Evolutionary conservation across 2,113 vertebrate species (phyloP).

Genomic region (Thamnaconus septentrionalis): DNA sequence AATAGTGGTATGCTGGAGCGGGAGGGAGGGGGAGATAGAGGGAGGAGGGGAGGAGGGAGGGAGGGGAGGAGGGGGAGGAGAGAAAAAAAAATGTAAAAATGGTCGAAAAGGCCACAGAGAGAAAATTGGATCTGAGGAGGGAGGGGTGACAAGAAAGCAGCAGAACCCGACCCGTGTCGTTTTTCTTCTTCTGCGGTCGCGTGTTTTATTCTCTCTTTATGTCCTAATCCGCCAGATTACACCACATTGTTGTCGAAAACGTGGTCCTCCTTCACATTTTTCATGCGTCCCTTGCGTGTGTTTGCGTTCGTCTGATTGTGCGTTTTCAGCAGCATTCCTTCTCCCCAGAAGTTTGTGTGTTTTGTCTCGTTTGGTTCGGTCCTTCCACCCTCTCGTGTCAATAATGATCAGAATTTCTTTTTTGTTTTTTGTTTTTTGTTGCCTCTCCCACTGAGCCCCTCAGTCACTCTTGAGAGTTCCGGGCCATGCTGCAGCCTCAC

Average conservation of each 20-base stretch:
- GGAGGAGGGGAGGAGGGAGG: too few relatives aligned
- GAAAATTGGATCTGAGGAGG: constrained; percentile 42
- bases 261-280: constrained; percentile 33
- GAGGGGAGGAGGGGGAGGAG: constrained; percentile 22
- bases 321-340: constrained; percentile 14
- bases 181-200: neutral
- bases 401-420: constrained; percentile 40
- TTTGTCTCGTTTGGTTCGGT: neutral
- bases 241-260: constrained; percentile 12
- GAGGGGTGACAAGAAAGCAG: neutral
- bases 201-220: constrained; percentile 2
- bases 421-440: too few relatives aligned
- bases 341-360: neutral
- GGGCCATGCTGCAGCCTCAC: constrained; percentile 4
- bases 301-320: constrained; percentile 24
- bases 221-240: constrained; percentile 24
- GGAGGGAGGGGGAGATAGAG: too few relatives aligned
- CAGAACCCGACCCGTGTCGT: neutral
- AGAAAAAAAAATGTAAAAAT: constrained; percentile 41
- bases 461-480: neutral
- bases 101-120: constrained; percentile 35
- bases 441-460: too few relatives aligned
- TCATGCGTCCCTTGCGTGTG: constrained; percentile 34
- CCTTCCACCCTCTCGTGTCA: constrained; percentile 18
- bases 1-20: constrained; percentile 65